These are phyloP conservation scores for Perca schrenkii DNA, from an alignment of 2,113 vertebrate genomes.

Conservation along the genomic window DNA sequence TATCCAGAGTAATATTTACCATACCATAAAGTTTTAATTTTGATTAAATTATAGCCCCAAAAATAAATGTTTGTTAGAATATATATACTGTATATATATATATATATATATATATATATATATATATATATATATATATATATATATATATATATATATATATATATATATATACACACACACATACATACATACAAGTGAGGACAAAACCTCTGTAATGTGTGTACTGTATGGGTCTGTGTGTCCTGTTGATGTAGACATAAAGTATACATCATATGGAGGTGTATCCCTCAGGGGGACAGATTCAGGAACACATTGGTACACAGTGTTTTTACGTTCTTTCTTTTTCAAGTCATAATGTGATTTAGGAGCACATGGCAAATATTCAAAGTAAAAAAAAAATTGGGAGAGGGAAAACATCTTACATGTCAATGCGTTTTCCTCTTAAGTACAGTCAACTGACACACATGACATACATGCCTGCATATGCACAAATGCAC, in stretches of 20 bases:
- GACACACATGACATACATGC: constrained; percentile 37
- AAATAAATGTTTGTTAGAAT: not conserved
- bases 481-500: constrained; percentile 24
- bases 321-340: constrained; percentile 29
- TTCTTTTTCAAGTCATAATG: constrained; percentile 34
- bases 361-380: constrained; percentile 52
- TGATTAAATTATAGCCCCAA: not conserved
- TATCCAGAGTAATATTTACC: not conserved
- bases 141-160: not conserved
- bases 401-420: constrained; percentile 31
- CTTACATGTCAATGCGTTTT: constrained; percentile 45
- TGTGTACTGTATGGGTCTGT: not conserved
- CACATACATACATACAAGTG: not conserved
- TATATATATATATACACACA: not conserved
- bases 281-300: constrained; percentile 9
- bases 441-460: constrained; percentile 18
- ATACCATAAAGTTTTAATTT: not conserved
- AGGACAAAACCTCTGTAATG: not conserved
- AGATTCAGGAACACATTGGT: constrained; percentile 27
- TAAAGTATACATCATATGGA: not conserved
- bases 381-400: constrained; percentile 29
- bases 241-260: constrained; percentile 10
- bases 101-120: not conserved
- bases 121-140: not conserved
- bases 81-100: not conserved